Percentiles rank a stretch among this genome's conserved stretches.
Conservation (phyloP, 2,113 vertebrate species). For the Brachypteracias leptosomus region DNA sequence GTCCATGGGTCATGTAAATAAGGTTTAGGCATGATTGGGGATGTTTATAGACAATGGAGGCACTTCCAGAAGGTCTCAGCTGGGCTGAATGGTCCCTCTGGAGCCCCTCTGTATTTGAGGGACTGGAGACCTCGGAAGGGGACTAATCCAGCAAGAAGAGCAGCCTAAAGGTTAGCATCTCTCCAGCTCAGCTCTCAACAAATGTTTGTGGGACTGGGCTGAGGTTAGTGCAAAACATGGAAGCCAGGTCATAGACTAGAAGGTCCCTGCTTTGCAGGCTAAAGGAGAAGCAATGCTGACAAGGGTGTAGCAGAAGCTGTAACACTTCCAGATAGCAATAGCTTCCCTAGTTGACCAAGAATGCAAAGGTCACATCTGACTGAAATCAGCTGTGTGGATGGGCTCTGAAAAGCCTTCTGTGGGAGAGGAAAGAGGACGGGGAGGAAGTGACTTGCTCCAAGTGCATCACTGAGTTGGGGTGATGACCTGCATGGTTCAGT, state of each 20-base stretch:
- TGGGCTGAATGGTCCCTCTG: neutral
- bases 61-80: neutral
- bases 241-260: neutral
- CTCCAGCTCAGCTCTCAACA: neutral
- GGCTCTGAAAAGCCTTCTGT: neutral
- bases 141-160: neutral
- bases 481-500: neutral
- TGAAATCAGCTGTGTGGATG: neutral
- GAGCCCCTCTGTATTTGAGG: neutral
- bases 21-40: neutral
- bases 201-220: neutral
- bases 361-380: neutral
- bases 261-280: neutral
- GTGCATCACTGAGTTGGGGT: neutral
- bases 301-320: neutral
- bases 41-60: neutral
- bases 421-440: neutral
- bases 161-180: neutral
- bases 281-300: neutral
- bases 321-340: neutral
- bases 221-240: neutral
- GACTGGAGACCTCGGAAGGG: neutral
- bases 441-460: neutral
- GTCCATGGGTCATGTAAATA: neutral
- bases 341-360: neutral